These are phyloP conservation scores for Sula dactylatra DNA, from an alignment of 2,113 vertebrate genomes.

Conservation along the genomic window DNA sequence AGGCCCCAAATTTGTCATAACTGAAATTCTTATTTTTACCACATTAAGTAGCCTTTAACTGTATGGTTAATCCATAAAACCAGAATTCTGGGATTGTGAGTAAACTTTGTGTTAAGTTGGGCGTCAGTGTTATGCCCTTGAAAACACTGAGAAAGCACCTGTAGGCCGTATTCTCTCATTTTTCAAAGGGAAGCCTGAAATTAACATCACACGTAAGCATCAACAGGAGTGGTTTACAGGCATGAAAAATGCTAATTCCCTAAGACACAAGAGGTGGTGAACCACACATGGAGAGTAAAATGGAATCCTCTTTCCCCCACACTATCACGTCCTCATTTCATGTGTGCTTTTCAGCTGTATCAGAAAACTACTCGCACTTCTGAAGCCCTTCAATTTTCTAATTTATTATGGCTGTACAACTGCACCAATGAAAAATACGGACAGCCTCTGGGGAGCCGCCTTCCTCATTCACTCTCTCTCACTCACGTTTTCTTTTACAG, in stretches of 20 bases:
- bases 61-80: neutral
- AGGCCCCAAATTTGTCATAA: neutral
- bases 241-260: neutral
- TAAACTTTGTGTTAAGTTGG: neutral
- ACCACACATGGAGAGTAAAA: neutral
- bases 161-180: neutral
- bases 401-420: neutral
- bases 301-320: neutral
- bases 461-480: neutral
- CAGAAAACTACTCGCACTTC: neutral
- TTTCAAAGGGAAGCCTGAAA: neutral
- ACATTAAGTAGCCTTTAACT: neutral
- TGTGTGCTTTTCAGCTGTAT: neutral
- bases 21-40: neutral
- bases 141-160: neutral
- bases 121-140: neutral
- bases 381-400: neutral
- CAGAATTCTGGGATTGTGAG: neutral
- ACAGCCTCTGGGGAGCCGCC: neutral
- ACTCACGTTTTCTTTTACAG: neutral
- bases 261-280: neutral
- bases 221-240: neutral
- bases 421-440: neutral
- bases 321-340: neutral
- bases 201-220: neutral